Base-by-base conservation (phyloP, 2,797 vertebrate species). In the Rhinoraja longicauda region DNA sequence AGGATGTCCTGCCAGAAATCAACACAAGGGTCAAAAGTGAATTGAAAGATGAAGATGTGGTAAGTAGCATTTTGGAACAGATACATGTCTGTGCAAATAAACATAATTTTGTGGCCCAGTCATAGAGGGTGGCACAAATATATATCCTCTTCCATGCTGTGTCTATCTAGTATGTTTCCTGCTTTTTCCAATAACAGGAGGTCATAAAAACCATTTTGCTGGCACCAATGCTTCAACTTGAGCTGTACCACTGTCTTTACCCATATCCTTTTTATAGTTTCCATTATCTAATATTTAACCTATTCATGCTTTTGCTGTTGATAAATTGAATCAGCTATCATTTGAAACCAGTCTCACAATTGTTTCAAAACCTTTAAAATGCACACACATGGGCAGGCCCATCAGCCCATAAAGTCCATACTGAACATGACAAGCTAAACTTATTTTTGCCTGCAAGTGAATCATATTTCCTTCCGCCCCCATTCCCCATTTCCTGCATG, bases 41-140 rank as follows among this genome's bases (percentile, higher is more conserved):
- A 39, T 73, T 26, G 67, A 75, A 92, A 75, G 67, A 45, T 92
- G 90, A 91, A 91, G 90, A 53, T 92, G 39, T 26, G 70, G 90
- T 92, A 75, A 92, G 90, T 92, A 57, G 24, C 24, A 73, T 53
- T 92, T 12, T 75, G 57, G 67, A 53, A 92, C 92, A 4, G 32
- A 10, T 92, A 92, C 26, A 75, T 53, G n/a, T 67, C 62, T 15
- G n/a, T 88, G 84, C 84, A 88, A 88, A 53, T 53, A 53, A 24
- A 13, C 64, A 64, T n/a, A 64, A 19, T 19, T 15, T 64, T 64
- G n/a, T 88, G 84, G 84, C 64, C 21, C 84, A 88, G 17, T 59
- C 64, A 36, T 64, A 6, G 19, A 15, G 5, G 17, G 59, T 88
- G 59, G 64, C n/a, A 64, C 15, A 8, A 88, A 32, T 88, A n/a